Conservation (phyloP, 1,140 invertebrate genomes). For the Pollicipes pollicipes region DNA sequence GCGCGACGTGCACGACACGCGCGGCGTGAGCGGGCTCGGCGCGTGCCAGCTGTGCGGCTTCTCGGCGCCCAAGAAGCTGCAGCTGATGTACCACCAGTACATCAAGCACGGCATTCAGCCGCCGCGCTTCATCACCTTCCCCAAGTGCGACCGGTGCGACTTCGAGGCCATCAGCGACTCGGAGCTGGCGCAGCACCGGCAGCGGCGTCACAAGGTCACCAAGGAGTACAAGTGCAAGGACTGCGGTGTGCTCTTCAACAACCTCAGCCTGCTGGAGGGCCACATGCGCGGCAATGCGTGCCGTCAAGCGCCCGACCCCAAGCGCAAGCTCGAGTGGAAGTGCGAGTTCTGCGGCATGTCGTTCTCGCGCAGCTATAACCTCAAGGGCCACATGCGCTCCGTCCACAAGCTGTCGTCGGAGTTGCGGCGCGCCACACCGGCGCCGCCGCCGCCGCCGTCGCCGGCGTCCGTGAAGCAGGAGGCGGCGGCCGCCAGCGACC, state of each 20-base stretch:
- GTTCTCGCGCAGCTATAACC: slow-evolving; percentile 2
- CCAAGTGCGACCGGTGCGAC: background rate
- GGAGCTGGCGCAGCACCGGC: background rate
- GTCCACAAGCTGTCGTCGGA: background rate
- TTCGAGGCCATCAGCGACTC: background rate
- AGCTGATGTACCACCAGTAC: background rate
- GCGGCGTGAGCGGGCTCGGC: background rate
- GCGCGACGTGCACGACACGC: background rate
- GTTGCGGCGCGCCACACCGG: too few species aligned
- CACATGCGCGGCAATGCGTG: background rate
- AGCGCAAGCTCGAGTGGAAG: background rate
- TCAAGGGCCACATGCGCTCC: slow-evolving; percentile 3
- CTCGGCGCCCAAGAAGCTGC: background rate
- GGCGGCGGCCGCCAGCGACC: background rate
- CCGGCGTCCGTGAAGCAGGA: background rate
- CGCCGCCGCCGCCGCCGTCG: background rate
- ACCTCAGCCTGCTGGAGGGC: background rate
- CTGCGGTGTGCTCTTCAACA: background rate
- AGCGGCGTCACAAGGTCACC: background rate
- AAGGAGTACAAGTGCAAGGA: background rate
- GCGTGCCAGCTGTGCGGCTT: background rate
- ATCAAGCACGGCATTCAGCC: background rate
- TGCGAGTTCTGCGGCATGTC: background rate
- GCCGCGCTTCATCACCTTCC: background rate
- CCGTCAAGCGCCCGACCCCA: background rate